phyloP scores from a whole-genome alignment of 2,888 invertebrate species.

The Dioctria rufipes region DNA sequence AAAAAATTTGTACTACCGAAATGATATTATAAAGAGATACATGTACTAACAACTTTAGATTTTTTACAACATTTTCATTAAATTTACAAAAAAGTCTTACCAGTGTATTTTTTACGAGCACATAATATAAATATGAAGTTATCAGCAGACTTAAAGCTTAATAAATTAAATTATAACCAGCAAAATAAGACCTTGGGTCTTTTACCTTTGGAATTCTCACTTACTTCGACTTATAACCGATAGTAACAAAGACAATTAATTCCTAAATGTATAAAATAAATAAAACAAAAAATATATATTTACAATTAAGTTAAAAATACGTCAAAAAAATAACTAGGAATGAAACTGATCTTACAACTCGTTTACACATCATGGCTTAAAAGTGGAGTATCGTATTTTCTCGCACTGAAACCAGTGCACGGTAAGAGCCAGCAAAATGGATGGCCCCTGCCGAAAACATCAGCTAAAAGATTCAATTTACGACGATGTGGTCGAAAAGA shows the following conservation, averaged over 20 bases:
- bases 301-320: slow-evolving; percentile 18
- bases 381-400: slow-evolving; percentile 69
- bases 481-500: slow-evolving; percentile 77
- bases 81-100: not conserved
- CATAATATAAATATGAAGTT: slow-evolving; percentile 9
- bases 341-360: slow-evolving; percentile 56
- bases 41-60: not conserved
- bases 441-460: slow-evolving; percentile 85
- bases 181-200: not conserved
- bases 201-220: not conserved
- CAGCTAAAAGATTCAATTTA: slow-evolving; percentile 78
- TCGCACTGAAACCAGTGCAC: slow-evolving; percentile 74
- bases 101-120: not conserved
- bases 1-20: slow-evolving; percentile 23
- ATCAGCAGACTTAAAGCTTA: not conserved
- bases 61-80: not conserved
- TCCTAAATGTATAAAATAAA: slow-evolving; percentile 39
- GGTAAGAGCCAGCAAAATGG: slow-evolving; percentile 82
- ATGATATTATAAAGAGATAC: not conserved
- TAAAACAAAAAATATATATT: slow-evolving; percentile 36
- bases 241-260: slow-evolving; percentile 12
- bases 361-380: slow-evolving; percentile 70
- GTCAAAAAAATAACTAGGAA: slow-evolving; percentile 27
- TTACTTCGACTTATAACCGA: not conserved
- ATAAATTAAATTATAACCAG: slow-evolving; percentile 6